Conservation (phyloP, 2,888 invertebrate genomes). For the Bombylius major region DNA sequence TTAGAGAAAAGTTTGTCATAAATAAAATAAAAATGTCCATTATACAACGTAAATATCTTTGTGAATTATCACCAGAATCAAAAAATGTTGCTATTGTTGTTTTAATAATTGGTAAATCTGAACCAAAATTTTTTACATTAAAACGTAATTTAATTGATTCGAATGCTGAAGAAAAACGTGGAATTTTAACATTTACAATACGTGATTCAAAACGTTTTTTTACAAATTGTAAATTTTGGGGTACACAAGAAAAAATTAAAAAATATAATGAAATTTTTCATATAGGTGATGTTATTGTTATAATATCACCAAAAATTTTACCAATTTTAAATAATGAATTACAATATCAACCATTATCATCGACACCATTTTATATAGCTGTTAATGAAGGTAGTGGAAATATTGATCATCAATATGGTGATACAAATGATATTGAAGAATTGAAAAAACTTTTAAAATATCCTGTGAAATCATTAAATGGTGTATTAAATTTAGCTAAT, state of each 20-base stretch:
- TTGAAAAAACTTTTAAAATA: constrained; percentile 45
- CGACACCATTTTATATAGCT: constrained; percentile 50
- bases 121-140: constrained; percentile 37
- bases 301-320: constrained; percentile 47
- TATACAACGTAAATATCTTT: background rate
- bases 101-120: constrained; percentile 52
- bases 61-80: background rate
- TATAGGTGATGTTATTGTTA: constrained; percentile 58
- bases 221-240: constrained; percentile 68
- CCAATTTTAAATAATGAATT: constrained; percentile 41
- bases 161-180: constrained; percentile 41
- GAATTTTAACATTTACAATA: constrained; percentile 65
- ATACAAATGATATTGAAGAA: constrained; percentile 31
- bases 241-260: constrained; percentile 47
- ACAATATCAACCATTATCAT: constrained; percentile 50
- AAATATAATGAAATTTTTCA: constrained; percentile 49
- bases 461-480: constrained; percentile 46
- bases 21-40: background rate
- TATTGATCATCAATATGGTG: constrained; percentile 44
- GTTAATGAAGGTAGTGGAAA: constrained; percentile 54
- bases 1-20: too few species aligned
- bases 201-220: constrained; percentile 59
- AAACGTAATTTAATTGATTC: constrained; percentile 15
- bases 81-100: constrained; percentile 22
- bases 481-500: constrained; percentile 25